Base-by-base conservation (phyloP, 2,113 vertebrate genomes). In the Cyanoliseus patagonus region DNA sequence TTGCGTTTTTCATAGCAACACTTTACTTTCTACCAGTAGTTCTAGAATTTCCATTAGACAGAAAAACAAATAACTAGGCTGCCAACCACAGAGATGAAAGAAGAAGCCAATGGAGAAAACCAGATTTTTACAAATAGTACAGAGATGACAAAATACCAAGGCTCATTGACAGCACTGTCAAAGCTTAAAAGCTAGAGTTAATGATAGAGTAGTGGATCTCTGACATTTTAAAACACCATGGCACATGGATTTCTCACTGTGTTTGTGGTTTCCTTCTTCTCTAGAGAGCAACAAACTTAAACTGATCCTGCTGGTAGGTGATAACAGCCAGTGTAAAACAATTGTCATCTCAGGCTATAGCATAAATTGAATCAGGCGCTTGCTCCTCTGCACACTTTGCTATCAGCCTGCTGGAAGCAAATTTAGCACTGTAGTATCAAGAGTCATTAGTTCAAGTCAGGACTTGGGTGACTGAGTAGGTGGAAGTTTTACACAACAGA, bases 21-120 rank as follows among this genome's bases (percentile, higher is more conserved):
- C 64, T 97, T 86, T 9, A 9, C 74, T 93, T 97, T 97, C 82
- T 95, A 96, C 92, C 92, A 96, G 94, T 83, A 94, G 91, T 89
- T 96, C 91, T 97, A 97, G 94, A 95, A 92, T 97, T 97, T 98
- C 95, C 96, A 89, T 97, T 96, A 96, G 95, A 90, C 94, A 97
- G 93, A 97, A 97, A 98, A 98, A 96, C 93, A 97, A 98, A 97
- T 92, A 97, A 93, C 77, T 94, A 96, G 82, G 57, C 94, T 98
- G 91, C 95, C 93, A 97, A 95, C 94, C 92, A 74, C 97, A 93
- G 91, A 96, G 96, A 97, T 96, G 93, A 97, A 97, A 94, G 64
- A 84, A 90, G 81, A 41, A 69, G 49, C 86, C 93, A 94, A 51
- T 20, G 57, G 85, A 96, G 75, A 90, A 84, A 97, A 94, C 77